Evolutionary conservation across 2,797 vertebrate species (phyloP).

Genomic region (Hylomyscus alleni): DNA sequence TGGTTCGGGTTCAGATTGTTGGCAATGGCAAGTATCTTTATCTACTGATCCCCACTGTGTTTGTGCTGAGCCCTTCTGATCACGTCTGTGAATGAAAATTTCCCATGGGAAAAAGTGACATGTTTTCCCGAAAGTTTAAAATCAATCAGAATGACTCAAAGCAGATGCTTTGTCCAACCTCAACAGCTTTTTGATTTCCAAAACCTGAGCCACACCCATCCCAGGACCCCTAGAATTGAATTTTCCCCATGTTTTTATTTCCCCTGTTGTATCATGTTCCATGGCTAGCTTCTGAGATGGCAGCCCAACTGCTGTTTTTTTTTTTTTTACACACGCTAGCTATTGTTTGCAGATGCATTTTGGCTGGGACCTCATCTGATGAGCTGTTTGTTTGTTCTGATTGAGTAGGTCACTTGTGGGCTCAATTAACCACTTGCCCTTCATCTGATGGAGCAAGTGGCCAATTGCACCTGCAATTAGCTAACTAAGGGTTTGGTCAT

Average conservation of each 20-base stretch:
- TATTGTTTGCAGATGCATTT: conserved; percentile 83
- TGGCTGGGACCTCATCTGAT: conserved; percentile 79
- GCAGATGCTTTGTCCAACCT: neutral
- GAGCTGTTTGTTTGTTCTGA: conserved; percentile 84
- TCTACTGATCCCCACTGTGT: neutral
- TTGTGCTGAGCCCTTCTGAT: neutral
- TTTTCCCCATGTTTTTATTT: conserved; percentile 69
- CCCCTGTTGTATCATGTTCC: conserved; percentile 60
- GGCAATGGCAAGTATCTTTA: neutral
- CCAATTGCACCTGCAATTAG: conserved; percentile 86
- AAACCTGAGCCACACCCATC: neutral
- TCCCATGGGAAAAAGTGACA: neutral
- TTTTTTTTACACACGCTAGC: conserved; percentile 1
- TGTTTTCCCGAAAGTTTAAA: conserved; percentile 39
- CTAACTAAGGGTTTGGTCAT: conserved; percentile 84
- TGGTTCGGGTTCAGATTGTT: neutral
- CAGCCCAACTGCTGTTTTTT: conserved; percentile 35
- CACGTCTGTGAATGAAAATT: neutral
- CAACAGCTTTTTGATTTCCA: conserved; percentile 1
- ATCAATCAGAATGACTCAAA: neutral
- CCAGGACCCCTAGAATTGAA: neutral
- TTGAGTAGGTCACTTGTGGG: conserved; percentile 85
- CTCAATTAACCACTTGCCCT: conserved; percentile 87
- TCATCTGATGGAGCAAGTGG: conserved; percentile 83
- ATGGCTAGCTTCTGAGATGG: conserved; percentile 60